These are phyloP conservation scores for Sanderia malayensis DNA, from an alignment of 30 jellyfish, hydroid and myxozoan species.

Conservation along the genomic window DNA sequence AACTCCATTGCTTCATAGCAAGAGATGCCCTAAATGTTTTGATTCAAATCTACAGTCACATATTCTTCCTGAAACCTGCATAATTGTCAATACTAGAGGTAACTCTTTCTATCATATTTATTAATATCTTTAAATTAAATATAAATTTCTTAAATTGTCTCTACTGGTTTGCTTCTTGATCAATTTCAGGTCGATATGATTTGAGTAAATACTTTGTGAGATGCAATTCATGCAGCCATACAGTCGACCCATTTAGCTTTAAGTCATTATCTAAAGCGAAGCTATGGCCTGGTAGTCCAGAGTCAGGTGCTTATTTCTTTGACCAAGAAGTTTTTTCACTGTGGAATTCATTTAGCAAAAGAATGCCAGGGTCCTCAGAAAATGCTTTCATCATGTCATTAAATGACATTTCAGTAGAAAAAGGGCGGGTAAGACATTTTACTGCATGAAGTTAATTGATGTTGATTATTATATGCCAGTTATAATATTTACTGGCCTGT, in stretches of 20 bases:
- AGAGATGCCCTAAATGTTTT: not conserved
- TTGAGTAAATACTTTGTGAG: not conserved
- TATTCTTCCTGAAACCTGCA: not conserved
- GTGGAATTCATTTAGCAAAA: not conserved
- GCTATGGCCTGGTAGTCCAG: not conserved
- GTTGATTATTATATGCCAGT: not conserved
- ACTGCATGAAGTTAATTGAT: not conserved
- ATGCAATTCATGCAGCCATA: not conserved
- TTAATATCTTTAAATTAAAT: too few relatives aligned
- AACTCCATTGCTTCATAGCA: not conserved
- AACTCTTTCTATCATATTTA: too few relatives aligned
- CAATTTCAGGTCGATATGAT: not conserved
- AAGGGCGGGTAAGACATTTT: not conserved
- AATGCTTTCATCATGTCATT: not conserved
- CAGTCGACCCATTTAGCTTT: not conserved
- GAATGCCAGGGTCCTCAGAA: conserved; percentile 1
- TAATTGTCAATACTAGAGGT: not conserved
- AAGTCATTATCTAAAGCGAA: not conserved
- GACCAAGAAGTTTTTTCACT: not conserved
- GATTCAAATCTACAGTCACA: not conserved
- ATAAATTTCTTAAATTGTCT: not conserved
- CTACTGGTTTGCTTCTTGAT: too few relatives aligned
- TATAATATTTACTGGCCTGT: not conserved
- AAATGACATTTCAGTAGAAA: not conserved
- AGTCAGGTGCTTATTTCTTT: not conserved